These are phyloP conservation scores for Melanotaenia boesemani DNA, from an alignment of 2,797 vertebrate genomes.

Conservation along the genomic window DNA sequence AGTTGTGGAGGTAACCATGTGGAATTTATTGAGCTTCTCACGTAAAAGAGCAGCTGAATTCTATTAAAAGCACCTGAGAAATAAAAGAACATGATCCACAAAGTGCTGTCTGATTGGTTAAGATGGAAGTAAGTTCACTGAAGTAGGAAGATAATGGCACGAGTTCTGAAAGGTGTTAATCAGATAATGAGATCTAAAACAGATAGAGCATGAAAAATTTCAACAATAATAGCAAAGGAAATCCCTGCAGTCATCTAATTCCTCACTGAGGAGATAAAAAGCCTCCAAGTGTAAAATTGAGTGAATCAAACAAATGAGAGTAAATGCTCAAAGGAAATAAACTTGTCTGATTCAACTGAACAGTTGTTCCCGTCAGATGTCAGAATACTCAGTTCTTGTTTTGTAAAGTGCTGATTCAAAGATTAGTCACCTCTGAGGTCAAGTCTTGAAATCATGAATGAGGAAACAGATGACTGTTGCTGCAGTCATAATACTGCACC, in stretches of 20 bases:
- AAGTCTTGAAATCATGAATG: constrained; percentile 15
- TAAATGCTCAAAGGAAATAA: not conserved
- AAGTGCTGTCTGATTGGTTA: no score
- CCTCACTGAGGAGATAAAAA: no score
- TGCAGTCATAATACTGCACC: constrained; percentile 29
- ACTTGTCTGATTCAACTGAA: not conserved
- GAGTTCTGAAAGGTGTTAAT: no score
- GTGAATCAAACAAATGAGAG: not conserved
- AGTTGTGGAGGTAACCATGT: not conserved
- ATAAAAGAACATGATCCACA: no score
- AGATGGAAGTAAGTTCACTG: no score
- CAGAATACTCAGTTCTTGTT: constrained; percentile 1
- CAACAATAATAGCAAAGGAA: not conserved
- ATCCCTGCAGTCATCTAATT: not conserved
- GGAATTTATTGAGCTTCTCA: no score
- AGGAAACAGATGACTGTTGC: constrained; percentile 28
- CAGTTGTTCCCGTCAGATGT: constrained; percentile 1
- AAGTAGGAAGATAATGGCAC: no score
- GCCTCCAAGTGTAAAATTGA: not conserved
- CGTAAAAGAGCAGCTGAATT: no score
- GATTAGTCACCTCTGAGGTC: constrained; percentile 11
- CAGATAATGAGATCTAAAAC: not conserved
- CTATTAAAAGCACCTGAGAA: no score
- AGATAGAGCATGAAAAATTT: not conserved
- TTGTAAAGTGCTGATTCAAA: not conserved